A percentile compares a stretch with the other conserved stretches of the same genome.
Conservation (phyloP, 2,797 vertebrate genomes). For the Darevskia mixta region DNA sequence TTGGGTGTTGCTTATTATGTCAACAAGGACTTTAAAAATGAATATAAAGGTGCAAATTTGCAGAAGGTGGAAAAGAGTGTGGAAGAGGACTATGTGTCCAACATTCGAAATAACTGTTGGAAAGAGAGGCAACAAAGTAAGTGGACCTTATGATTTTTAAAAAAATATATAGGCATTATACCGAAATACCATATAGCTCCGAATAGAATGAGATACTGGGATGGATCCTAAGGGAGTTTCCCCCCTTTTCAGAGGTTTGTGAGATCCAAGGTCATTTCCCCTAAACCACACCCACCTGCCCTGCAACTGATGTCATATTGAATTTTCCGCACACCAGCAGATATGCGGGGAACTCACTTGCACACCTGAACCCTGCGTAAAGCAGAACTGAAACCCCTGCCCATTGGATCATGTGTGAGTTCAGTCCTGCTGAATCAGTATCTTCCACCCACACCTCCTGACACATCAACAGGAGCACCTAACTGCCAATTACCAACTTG, state of each 20-base stretch:
- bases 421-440: no score
- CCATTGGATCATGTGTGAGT: no score
- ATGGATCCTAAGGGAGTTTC: not conserved
- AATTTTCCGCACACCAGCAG: no score
- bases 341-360: no score
- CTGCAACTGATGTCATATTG: no score
- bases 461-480: no score
- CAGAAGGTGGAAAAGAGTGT: conserved; percentile 96
- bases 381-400: no score
- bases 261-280: not conserved
- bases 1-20: conserved; percentile 92
- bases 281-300: no score
- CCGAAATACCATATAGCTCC: not conserved
- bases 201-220: not conserved
- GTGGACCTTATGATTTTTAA: conserved; percentile 63
- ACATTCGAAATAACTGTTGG: conserved; percentile 97
- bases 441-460: no score
- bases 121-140: conserved; percentile 98
- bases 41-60: conserved; percentile 91
- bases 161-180: not conserved
- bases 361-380: no score
- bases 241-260: not conserved
- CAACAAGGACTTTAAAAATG: conserved; percentile 93
- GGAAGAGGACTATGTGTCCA: conserved; percentile 97
- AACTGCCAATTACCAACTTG: no score